A percentile compares a stretch with the other conserved stretches of the same genome.
Evolutionary conservation across 2,888 invertebrate species (phyloP).

Genomic region (Dioctria linearis): DNA sequence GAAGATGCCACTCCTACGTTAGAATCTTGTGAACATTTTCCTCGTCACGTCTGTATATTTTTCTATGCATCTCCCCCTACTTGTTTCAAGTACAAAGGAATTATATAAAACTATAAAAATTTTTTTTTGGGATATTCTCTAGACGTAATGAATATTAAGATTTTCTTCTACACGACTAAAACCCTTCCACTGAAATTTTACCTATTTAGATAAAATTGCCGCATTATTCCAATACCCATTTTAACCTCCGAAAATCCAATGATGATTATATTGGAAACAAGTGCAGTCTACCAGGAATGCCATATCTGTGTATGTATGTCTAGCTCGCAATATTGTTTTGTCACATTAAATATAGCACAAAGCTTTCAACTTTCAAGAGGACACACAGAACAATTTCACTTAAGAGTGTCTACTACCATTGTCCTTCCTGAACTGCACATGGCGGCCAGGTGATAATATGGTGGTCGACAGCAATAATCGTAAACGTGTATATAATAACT

Average conservation of each 20-base stretch:
- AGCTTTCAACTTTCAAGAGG: background rate
- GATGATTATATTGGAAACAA: constrained; percentile 13
- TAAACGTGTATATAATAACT: constrained; percentile 48
- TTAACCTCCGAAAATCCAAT: constrained; percentile 12
- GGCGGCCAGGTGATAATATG: constrained; percentile 36
- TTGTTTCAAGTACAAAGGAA: too few relatives aligned
- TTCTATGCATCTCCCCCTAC: too few relatives aligned
- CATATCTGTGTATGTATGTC: background rate
- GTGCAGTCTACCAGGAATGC: constrained; percentile 7
- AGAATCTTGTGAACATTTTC: too few relatives aligned
- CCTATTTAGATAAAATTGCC: background rate
- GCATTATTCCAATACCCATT: background rate
- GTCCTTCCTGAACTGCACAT: constrained; percentile 20
- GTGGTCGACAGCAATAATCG: constrained; percentile 38
- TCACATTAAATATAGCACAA: too few relatives aligned
- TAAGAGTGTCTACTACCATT: constrained; percentile 22
- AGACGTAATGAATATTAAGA: too few relatives aligned
- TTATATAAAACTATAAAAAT: too few relatives aligned
- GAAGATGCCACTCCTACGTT: too few relatives aligned
- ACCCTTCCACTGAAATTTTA: too few relatives aligned
- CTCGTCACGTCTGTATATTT: too few relatives aligned
- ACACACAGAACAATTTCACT: constrained; percentile 34
- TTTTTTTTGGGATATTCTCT: too few relatives aligned
- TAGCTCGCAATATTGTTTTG: background rate
- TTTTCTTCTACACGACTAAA: too few relatives aligned